Evolutionary conservation across 2,888 invertebrate species (phyloP), one percentile per base, ranked within the genome.

Genomic region (Hetaerina titia): DNA sequence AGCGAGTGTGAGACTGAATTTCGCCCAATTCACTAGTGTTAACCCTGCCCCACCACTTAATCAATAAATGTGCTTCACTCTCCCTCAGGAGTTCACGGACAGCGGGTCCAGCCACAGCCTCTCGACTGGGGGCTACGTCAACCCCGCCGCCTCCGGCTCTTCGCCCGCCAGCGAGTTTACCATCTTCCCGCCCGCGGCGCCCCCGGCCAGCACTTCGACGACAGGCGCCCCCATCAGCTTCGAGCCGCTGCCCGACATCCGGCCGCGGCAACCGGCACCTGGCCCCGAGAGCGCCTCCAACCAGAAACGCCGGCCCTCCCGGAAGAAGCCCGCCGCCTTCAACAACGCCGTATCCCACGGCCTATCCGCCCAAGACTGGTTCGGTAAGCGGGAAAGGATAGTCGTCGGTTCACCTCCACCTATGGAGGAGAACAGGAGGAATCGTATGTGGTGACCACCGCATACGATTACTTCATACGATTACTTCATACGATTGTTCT

Each of bases 301-400:
- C 63, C 95, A 87, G 25, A 87, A 94, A 87, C 95, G 95, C 94
- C 57, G 58, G 56, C 56, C 17, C 58, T 57, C 90, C 13, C 90
- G 58, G 64, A 92, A 92, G 64, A 92, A 92, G 31, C 92, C 92
- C 19, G 92, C 92, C 7, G 69, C 92, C n/a, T 96, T 96, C 95
- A 96, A 96, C 95, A 96, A 96, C 95, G 96, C 96, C 92, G 96
- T 97, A 95, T 96, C 95, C 88, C 95, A 95, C 22, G 95, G 95
- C 56, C 95, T 97, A 31, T 96, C 97, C 95, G 96, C 97, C 88
- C 96, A 96, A 90, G 96, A 96, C 95, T 97, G 97, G 97, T 97
- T 97, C 96, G 96, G 97, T 97, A 96, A 97, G 11, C 60, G 17
- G 60, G 60, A 60, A 5, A 15, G 60, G 60, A 2, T 45, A 45